These are phyloP conservation scores for Drosophila burlai DNA, from an alignment of 1,140 invertebrate genomes.

Conservation along the genomic window DNA sequence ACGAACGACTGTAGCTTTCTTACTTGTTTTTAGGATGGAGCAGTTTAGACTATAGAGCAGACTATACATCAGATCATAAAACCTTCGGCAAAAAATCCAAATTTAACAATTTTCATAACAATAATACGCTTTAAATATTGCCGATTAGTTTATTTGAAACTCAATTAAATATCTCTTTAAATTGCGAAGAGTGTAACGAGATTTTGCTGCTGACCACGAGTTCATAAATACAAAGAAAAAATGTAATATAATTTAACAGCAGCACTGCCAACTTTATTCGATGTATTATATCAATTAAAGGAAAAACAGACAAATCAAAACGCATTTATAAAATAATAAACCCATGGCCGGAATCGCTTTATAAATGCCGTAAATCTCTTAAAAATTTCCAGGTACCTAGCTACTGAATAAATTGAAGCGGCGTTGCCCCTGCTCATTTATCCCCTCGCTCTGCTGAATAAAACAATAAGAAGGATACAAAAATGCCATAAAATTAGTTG, in stretches of 20 bases:
- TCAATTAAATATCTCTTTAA: neutral
- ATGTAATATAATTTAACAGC: constrained; percentile 4
- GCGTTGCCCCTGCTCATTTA: constrained; percentile 10
- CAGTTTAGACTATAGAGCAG: no score
- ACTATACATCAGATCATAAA: no score
- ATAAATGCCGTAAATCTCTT: constrained; percentile 68
- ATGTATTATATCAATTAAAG: neutral
- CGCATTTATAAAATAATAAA: constrained; percentile 62
- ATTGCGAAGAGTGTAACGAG: neutral
- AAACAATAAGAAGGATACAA: constrained; percentile 37
- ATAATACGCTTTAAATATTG: neutral
- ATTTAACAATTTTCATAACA: neutral
- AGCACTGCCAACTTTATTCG: neutral
- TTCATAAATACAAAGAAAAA: neutral
- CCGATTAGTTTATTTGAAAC: neutral
- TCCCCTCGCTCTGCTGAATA: constrained; percentile 8
- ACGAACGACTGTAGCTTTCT: no score
- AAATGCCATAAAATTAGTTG: constrained; percentile 67
- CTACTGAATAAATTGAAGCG: constrained; percentile 57
- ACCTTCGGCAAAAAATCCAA: neutral
- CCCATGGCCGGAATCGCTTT: constrained; percentile 35
- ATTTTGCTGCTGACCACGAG: neutral
- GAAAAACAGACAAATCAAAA: constrained; percentile 42
- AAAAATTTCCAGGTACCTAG: constrained; percentile 51
- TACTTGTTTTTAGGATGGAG: no score